Evolutionary conservation across 2,888 invertebrate genomes (phyloP).

Genomic region (Chrysolina oricalcia): DNA sequence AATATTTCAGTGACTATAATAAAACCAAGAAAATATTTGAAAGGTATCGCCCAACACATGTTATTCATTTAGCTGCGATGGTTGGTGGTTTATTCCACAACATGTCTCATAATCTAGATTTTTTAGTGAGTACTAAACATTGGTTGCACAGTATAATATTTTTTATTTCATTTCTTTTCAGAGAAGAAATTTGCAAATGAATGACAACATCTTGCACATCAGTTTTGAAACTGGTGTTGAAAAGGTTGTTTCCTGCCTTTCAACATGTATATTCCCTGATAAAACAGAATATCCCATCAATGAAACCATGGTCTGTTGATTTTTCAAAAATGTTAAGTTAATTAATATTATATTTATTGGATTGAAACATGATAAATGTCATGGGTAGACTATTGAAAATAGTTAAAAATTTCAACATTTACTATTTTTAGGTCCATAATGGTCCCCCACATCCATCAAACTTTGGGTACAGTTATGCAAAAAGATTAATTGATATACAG

Average conservation of each 20-base stretch:
- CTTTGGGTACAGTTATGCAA: constrained; percentile 98
- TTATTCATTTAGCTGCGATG: constrained; percentile 98
- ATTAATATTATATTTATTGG: constrained; percentile 1
- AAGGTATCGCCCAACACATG: constrained; percentile 91
- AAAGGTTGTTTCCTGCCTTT: constrained; percentile 98
- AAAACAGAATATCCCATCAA: constrained; percentile 98
- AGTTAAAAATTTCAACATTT: neutral
- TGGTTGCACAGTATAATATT: neutral
- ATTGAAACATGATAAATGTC: neutral
- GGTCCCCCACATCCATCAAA: constrained; percentile 98
- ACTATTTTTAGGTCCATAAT: constrained; percentile 85
- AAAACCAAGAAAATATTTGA: constrained; percentile 87
- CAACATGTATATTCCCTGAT: constrained; percentile 99
- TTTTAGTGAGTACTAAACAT: constrained; percentile 81
- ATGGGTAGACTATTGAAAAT: too few relatives aligned
- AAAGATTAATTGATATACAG: constrained; percentile 94
- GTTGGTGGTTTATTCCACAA: constrained; percentile 98
- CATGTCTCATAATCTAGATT: constrained; percentile 96
- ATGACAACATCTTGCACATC: constrained; percentile 93
- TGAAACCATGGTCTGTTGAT: constrained; percentile 90
- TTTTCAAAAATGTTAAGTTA: constrained; percentile 5
- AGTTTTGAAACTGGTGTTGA: constrained; percentile 84
- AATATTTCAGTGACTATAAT: constrained; percentile 78
- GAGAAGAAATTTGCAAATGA: constrained; percentile 92
- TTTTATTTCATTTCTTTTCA: constrained; percentile 70